Evolutionary conservation across 1,140 invertebrate genomes (phyloP).

Genomic region (Oscheius sp.): DNA sequence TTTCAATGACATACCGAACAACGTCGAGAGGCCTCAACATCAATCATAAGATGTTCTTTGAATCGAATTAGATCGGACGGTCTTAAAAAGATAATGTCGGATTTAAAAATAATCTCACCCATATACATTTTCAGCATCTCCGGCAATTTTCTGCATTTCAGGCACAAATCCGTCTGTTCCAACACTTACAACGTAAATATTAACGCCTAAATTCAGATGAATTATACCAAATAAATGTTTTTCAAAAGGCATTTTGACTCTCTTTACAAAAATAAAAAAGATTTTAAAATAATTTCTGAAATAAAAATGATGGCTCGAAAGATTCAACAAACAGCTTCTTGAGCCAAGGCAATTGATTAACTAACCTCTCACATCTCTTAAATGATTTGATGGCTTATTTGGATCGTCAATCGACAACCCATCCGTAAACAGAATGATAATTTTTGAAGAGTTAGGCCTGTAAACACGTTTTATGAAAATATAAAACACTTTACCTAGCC

Average conservation of each 20-base stretch:
- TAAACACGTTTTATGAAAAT: neutral
- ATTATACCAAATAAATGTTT: too few relatives aligned
- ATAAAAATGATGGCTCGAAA: too few relatives aligned
- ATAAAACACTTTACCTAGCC: neutral
- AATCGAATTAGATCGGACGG: neutral
- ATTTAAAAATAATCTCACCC: slow-evolving; percentile 1
- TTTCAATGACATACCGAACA: neutral
- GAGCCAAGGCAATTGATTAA: too few relatives aligned
- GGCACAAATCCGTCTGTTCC: neutral
- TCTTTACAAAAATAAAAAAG: too few relatives aligned
- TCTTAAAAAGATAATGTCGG: neutral
- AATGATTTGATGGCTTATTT: neutral
- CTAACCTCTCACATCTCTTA: neutral
- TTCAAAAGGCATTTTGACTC: too few relatives aligned
- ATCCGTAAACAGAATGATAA: neutral
- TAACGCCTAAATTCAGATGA: too few relatives aligned
- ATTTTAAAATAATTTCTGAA: too few relatives aligned
- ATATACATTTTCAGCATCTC: neutral
- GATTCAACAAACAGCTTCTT: too few relatives aligned
- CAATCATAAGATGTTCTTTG: neutral
- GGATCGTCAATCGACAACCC: neutral
- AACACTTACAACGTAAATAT: slow-evolving; percentile 1
- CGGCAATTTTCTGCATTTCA: slow-evolving; percentile 1
- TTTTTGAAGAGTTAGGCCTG: neutral
- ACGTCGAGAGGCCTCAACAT: neutral